Base-by-base conservation (phyloP, 2,113 vertebrate species). In the Entelurus aequoreus region DNA sequence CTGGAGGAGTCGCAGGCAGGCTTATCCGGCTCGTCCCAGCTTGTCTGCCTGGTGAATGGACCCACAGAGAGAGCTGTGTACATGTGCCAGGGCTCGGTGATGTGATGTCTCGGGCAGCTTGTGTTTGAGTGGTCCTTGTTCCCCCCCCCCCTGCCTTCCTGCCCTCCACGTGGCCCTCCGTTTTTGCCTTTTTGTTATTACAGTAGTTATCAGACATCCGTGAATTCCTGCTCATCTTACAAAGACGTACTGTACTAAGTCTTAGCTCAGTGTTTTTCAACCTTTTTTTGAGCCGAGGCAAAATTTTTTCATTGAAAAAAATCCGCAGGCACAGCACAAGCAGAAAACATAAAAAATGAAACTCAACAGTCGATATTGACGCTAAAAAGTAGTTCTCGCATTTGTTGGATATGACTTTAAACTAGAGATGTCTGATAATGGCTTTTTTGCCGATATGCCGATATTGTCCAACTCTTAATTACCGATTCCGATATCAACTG, bases 41-140 rank as follows among this genome's bases (percentile, higher is more conserved):
- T 73, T 84, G 85, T 85, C 80, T 75, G 80, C 79, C 75, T 72
- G 74, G 70, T 86, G 72, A 88, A 86, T 83, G 82, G 81, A 86
- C 83, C 68, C 80, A 77, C 76, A 81, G 76, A 86, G 76, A 82
- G 69, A 70, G 72, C 78, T 63, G 79, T 80, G 79, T 84, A 63
- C 72, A 69, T 79, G 71, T 86, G 87, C 82, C 86, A 87, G 81
- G 11, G 62, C 79, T 74, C 83, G 36, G 67, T 69, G 70, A 66
- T 80, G 79, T 63, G 75, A 66, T 72, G 82, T 85, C 78, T 36
- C 59, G 69, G 81, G 72, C 88, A 87, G 84, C 83, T 87, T 86
- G 78, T 75, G 78, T 69, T 83, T 81, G 78, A 85, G 80, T 87
- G 81, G 78, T 81, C 75, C 74, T 85, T 87, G 87, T 87, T 75